Conservation (phyloP, 2,888 invertebrate genomes). For the Nowickia ferox region DNA sequence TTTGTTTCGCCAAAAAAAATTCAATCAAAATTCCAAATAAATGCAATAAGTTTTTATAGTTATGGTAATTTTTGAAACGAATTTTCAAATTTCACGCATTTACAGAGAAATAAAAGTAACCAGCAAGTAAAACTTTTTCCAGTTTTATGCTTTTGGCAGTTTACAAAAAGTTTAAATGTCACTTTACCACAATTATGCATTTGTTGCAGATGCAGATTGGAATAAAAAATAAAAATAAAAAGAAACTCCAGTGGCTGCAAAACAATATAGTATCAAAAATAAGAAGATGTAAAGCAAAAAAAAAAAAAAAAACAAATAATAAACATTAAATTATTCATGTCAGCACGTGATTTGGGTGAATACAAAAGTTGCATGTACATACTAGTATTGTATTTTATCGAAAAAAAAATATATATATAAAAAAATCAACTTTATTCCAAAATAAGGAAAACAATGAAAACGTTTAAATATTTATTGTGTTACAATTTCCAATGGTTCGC, state of each 20-base stretch:
- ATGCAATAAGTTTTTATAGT: conserved; percentile 24
- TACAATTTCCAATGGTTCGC: conserved; percentile 36
- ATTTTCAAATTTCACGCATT: conserved; percentile 64
- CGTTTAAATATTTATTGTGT: conserved; percentile 60
- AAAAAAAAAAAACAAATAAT: conserved; percentile 29
- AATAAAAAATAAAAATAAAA: conserved; percentile 15
- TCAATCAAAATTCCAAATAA: conserved; percentile 39
- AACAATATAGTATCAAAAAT: neutral
- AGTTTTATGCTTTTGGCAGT: conserved; percentile 12
- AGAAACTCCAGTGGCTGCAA: conserved; percentile 28
- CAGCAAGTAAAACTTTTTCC: conserved; percentile 20
- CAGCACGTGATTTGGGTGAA: conserved; percentile 72
- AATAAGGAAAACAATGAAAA: conserved; percentile 61
- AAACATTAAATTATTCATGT: conserved; percentile 72
- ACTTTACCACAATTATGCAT: conserved; percentile 68
- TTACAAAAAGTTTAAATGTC: conserved; percentile 69
- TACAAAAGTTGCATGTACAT: conserved; percentile 36
- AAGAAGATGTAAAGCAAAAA: neutral
- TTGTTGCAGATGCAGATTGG: conserved; percentile 66
- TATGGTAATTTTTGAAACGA: conserved; percentile 39
- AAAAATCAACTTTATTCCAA: neutral
- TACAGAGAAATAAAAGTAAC: conserved; percentile 19
- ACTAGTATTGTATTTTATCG: conserved; percentile 17
- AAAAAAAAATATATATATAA: conserved; percentile 23
- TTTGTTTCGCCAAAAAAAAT: conserved; percentile 10